phyloP scores from a whole-genome alignment of 2,888 invertebrate genomes.

The Salticus scenicus region DNA sequence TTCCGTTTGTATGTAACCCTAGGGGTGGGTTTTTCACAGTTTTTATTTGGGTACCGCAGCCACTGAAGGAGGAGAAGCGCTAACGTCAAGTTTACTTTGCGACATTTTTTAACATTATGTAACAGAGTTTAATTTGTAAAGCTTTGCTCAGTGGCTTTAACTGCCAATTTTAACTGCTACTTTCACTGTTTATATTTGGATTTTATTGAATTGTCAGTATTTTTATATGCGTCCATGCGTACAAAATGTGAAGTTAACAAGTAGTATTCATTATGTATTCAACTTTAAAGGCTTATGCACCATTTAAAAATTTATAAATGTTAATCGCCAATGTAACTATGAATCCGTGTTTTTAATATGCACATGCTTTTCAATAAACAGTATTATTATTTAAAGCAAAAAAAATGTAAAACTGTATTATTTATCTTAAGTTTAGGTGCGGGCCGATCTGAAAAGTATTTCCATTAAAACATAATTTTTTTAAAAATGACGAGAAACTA shows the following conservation, averaged over 20 bases:
- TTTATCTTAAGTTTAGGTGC: background rate
- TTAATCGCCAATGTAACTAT: background rate
- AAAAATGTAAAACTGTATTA: background rate
- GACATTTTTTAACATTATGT: too few species aligned
- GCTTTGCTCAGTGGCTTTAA: too few species aligned
- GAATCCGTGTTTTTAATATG: background rate
- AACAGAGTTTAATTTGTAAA: too few species aligned
- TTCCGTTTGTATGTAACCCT: too few species aligned
- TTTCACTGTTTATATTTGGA: background rate
- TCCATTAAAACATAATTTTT: background rate
- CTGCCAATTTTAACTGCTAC: background rate
- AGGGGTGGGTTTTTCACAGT: too few species aligned
- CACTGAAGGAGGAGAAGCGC: too few species aligned
- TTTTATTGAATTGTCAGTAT: background rate
- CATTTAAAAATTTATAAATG: background rate
- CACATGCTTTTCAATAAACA: too few species aligned
- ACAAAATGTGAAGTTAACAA: background rate
- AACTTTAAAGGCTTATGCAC: too few species aligned
- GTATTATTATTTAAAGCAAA: background rate
- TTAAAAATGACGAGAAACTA: constrained; percentile 4
- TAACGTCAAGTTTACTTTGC: too few species aligned
- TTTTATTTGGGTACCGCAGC: too few species aligned
- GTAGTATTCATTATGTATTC: too few species aligned
- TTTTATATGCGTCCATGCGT: constrained; percentile 9
- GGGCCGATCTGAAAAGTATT: background rate